These are phyloP conservation scores for Odocoileus virginianus DNA, from an alignment of 2,113 vertebrate genomes.

Conservation along the genomic window DNA sequence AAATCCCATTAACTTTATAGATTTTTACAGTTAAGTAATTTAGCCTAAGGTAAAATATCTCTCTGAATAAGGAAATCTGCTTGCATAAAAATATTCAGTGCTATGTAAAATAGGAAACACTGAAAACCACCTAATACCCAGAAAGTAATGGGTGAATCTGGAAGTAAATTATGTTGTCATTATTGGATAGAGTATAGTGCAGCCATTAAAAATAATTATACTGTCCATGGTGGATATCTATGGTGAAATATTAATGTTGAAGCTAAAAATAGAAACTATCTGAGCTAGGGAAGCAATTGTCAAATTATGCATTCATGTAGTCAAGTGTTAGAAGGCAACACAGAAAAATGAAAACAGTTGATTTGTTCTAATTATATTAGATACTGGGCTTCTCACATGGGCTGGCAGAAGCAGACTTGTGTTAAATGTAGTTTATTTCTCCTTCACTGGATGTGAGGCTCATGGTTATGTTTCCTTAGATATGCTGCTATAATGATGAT, in stretches of 20 bases:
- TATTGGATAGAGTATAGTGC: background rate
- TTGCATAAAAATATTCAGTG: background rate
- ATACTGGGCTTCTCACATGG: background rate
- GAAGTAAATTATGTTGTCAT: background rate
- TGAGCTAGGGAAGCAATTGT: background rate
- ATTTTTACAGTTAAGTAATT: background rate
- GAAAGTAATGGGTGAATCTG: background rate
- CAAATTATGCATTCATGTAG: background rate
- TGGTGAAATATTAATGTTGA: conserved; percentile 24
- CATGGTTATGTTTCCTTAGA: background rate
- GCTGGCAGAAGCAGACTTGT: background rate
- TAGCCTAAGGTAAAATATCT: background rate
- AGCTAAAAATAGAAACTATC: background rate
- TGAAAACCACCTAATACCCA: background rate
- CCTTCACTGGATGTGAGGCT: background rate
- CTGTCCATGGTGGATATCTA: background rate
- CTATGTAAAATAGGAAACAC: background rate
- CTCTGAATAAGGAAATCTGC: background rate
- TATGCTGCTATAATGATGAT: background rate
- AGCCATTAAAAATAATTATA: conserved; percentile 41
- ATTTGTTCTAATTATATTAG: background rate
- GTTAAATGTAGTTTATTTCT: background rate
- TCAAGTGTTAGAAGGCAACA: background rate
- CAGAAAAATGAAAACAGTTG: background rate
- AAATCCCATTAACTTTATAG: background rate